Percentiles rank a stretch among this genome's conserved stretches.
phyloP scores from a whole-genome alignment of 2,113 vertebrate species.

The cattle (Bos taurus) region ARS-UCD2.0 NC_037351.1:11679001-11679500 shows the following conservation, averaged over 20 bases:
- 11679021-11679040: background rate
- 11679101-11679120: background rate
- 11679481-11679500: slow-evolving; percentile 26
- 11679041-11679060: background rate
- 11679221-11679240: background rate
- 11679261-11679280: background rate
- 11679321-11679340: background rate
- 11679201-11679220: background rate
- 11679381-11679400: background rate
- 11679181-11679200: background rate
- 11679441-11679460: slow-evolving; percentile 51
- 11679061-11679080: background rate
- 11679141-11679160: background rate
- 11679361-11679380: background rate
- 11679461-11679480: slow-evolving; percentile 40
- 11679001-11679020: background rate
- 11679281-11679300: background rate
- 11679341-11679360: background rate
- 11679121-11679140: background rate
- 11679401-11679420: background rate
- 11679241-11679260: background rate
- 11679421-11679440: background rate
- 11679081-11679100: background rate
- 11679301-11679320: background rate
- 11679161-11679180: background rate